These are phyloP conservation scores for Mesoligia furuncula DNA, from an alignment of 2,888 invertebrate genomes.

Conservation along the genomic window DNA sequence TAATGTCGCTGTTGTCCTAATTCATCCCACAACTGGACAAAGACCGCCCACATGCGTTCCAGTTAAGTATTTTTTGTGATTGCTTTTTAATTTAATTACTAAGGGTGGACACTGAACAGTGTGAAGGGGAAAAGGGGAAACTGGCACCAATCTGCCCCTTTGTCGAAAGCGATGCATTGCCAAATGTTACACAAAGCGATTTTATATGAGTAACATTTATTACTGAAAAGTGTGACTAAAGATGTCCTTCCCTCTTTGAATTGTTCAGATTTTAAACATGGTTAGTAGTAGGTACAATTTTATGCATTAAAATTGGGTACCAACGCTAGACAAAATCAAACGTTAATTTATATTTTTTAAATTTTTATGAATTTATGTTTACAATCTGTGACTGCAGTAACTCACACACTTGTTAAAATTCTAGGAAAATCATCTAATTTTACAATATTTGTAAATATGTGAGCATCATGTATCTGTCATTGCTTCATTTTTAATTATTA, in stretches of 20 bases:
- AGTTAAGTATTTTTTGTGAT: slow-evolving; percentile 37
- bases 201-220: slow-evolving; percentile 29
- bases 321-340: no score
- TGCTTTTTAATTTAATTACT: slow-evolving; percentile 42
- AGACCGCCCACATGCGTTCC: slow-evolving; percentile 18
- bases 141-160: slow-evolving; percentile 34
- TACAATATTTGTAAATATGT: no score
- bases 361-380: no score
- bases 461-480: no score
- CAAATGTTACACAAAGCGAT: slow-evolving; percentile 41
- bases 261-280: slow-evolving; percentile 4
- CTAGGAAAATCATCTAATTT: no score
- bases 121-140: slow-evolving; percentile 3
- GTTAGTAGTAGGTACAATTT: neutral
- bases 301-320: neutral
- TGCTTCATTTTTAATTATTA: no score
- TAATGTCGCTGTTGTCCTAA: neutral
- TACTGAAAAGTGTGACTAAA: slow-evolving; percentile 34
- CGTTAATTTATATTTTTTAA: no score
- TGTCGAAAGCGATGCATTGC: slow-evolving; percentile 34
- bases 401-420: no score
- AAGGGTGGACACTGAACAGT: slow-evolving; percentile 31
- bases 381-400: no score
- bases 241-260: neutral
- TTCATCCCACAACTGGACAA: slow-evolving; percentile 22